Evolutionary conservation across 2,888 invertebrate species (phyloP).

Genomic region (Watsonalla binaria): DNA sequence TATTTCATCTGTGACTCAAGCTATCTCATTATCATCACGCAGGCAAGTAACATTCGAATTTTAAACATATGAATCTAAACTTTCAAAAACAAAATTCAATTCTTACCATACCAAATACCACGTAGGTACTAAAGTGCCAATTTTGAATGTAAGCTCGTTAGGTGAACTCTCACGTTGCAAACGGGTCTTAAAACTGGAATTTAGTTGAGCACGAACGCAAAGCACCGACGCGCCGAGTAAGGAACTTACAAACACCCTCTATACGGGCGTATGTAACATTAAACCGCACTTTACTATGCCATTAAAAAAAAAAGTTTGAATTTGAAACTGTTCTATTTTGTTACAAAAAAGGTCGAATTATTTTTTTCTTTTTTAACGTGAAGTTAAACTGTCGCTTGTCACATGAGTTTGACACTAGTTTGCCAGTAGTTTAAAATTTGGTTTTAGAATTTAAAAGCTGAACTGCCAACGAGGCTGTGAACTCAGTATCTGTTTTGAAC

Average conservation of each 20-base stretch:
- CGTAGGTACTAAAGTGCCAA: background rate
- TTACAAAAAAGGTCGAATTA: too few species aligned
- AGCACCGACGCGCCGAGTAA: background rate
- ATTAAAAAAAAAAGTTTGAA: too few species aligned
- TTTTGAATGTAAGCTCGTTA: background rate
- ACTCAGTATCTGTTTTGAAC: too few species aligned
- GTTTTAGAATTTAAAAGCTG: too few species aligned
- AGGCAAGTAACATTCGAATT: background rate
- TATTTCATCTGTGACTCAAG: too few species aligned
- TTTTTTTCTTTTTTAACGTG: too few species aligned
- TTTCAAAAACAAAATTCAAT: background rate
- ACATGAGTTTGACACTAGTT: too few species aligned
- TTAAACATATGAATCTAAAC: background rate
- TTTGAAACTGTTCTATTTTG: too few species aligned
- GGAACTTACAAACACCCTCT: background rate
- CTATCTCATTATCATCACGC: too few species aligned
- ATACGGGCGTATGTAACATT: background rate
- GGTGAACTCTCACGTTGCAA: background rate
- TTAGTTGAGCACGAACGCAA: slow-evolving; percentile 1
- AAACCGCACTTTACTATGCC: background rate
- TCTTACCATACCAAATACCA: background rate
- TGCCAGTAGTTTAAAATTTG: too few species aligned
- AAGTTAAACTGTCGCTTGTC: too few species aligned
- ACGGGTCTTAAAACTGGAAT: slow-evolving; percentile 1
- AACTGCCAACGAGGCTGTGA: too few species aligned